Evolutionary conservation across 2,113 vertebrate genomes (phyloP), one percentile per base, ranked within the genome.

Genomic region (Tyrannus savana): DNA sequence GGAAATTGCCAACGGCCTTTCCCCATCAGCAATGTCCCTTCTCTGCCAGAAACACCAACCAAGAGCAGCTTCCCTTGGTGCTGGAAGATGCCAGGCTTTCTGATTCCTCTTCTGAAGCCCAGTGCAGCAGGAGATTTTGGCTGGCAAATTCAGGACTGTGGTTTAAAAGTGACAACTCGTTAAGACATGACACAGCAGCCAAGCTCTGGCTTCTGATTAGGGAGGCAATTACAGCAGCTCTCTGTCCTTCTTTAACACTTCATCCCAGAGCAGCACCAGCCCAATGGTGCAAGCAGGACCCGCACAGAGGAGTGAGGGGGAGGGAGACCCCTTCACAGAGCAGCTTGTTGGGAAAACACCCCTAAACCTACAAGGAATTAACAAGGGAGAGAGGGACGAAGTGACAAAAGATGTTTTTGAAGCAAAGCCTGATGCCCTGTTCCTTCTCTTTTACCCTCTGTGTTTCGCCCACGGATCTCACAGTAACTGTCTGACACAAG

Each of bases 201-300:
- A 4, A 55, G 19, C n/a, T 82, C 66, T 1, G 1, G 10, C 18
- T 73, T 21, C 63, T 76, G 33, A 24, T 47, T 49, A 78, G 31
- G 24, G 50, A 71, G 27, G 31, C n/a, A 67, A 58, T 63, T 94
- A 64, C 78, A 78, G 77, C 18, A 59, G 44, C 25, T 3, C 1
- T 22, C 39, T 28, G 21, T 76, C 46, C 53, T 64, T 72, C 53
- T 64, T 72, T 68, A 37, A 56, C 87, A 60, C 13, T 50, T 52
- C 44, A 42, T 56, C 14, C 24, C 53, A 55, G 73, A 89, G 63
- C 39, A 91, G 37, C 37, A 37, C 13, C 59, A 81, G 30, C 35
- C 10, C 12, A 0, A 0, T 2, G 2, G 19, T 19, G 42, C 24
- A 77, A 81, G 39, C 25, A 47, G 46, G n/a, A 49, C 42, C 31